Base-by-base conservation (phyloP, 2,888 invertebrate species). In the Chrysotoxum bicinctum region DNA sequence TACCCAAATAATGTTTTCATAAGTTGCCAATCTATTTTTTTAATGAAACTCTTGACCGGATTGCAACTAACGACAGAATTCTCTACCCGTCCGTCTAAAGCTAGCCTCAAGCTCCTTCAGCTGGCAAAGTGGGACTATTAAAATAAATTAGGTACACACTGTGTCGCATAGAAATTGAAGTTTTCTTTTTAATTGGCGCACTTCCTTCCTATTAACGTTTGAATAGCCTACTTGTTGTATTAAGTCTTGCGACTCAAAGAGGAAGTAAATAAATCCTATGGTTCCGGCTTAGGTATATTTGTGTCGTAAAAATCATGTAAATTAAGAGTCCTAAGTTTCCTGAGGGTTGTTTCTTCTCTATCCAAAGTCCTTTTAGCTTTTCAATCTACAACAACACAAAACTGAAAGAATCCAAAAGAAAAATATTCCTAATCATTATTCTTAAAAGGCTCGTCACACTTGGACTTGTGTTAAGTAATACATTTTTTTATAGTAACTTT, bases 301-400 rank as follows among this genome's bases (percentile, higher is more conserved):
- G 19, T 66, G 64, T 66, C 64, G 64, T 66, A 66, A 66, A 66
- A 66, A 60, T 58, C 60, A 77, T 77, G 76, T 77, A 69, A 77
- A 77, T 77, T 58, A 69, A 60, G 60, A 77, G 48, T 30, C 69
- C 52, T 43, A 69, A 77, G 60, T 50, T 58, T 56, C 26, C 32
- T 19, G 45, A 23, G 32, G 54, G 64, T 14, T 54, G 7, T 35
- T 56, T 56, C 16, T 26, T 14, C 19, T 35, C 19, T 35, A 19
- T 7, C 21, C 23, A 19, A 45, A 45, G 45, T 64, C 30, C 45
- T 30, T 60, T 43, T 37, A 23, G 26, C 23, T 14, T 45, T 19
- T 64, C 19, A 66, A 32, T 48, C 2, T 14, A 21, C 21, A 30
- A 64, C 3, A 64, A 62, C 3, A 45, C 43, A 6, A 58, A 58